Evolutionary conservation across 2,888 invertebrate species (phyloP).

Genomic region (Autographa gamma): DNA sequence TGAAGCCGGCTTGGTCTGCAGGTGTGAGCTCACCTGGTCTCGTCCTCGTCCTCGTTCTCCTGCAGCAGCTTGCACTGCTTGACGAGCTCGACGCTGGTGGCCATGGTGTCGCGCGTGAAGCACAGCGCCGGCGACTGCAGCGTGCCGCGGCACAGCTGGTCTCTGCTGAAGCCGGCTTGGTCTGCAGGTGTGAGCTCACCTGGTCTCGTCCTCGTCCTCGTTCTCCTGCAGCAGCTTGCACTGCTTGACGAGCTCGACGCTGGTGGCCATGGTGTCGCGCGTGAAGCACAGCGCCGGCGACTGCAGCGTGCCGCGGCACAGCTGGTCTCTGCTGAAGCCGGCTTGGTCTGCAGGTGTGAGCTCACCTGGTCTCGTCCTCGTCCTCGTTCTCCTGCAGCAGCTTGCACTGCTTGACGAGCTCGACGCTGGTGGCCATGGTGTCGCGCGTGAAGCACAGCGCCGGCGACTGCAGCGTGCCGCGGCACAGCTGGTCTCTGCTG

Average conservation of each 20-base stretch:
- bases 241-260: conserved; percentile 93
- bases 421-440: conserved; percentile 93
- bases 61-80: conserved; percentile 93
- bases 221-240: conserved; percentile 94
- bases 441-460: conserved; percentile 94
- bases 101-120: conserved; percentile 93
- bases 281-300: conserved; percentile 96
- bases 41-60: conserved; percentile 94
- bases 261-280: conserved; percentile 92
- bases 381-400: conserved; percentile 93
- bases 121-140: conserved; percentile 96
- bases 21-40: conserved; percentile 77
- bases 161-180: no score
- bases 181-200: conserved; percentile 62
- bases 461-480: conserved; percentile 94
- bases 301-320: conserved; percentile 94
- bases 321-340: no score
- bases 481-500: conserved; percentile 93
- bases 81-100: conserved; percentile 92
- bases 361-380: conserved; percentile 90
- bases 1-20: no score
- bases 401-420: conserved; percentile 93
- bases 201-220: conserved; percentile 92
- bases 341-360: neutral
- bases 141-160: conserved; percentile 92